Evolutionary conservation across 2,888 invertebrate species (phyloP).

Genomic region (Andrena minutula): DNA sequence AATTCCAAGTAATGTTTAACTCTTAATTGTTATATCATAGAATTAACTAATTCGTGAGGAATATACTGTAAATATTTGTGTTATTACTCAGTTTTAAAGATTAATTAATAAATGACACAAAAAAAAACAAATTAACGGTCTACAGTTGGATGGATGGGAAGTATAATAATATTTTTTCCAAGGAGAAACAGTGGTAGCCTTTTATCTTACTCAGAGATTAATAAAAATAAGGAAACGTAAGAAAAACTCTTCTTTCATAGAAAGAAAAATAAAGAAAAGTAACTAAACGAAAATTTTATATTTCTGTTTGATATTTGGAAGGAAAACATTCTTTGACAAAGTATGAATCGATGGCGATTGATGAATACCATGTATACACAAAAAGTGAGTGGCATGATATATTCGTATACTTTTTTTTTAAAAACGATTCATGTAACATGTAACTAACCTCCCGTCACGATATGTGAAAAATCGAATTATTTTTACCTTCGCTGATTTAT

Average conservation of each 20-base stretch:
- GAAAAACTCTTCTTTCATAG: background rate
- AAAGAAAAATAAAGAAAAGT: background rate
- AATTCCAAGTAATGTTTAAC: no score
- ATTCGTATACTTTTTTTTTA: background rate
- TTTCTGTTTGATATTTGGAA: background rate
- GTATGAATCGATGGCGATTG: background rate
- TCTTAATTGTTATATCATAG: no score
- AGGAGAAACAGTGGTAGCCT: background rate
- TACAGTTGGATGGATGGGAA: background rate
- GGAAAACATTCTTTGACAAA: background rate
- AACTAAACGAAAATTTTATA: background rate
- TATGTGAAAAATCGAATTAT: constrained; percentile 23
- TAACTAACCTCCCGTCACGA: constrained; percentile 18
- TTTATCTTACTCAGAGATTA: background rate
- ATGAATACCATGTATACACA: background rate
- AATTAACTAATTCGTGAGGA: no score
- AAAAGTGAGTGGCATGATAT: background rate
- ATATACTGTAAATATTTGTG: no score
- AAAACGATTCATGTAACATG: constrained; percentile 15
- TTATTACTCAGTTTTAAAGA: no score
- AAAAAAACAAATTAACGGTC: no score
- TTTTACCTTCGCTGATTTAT: constrained; percentile 43
- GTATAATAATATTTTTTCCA: background rate
- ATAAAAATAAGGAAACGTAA: background rate
- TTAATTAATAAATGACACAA: no score